Base-by-base conservation (phyloP, 2,888 invertebrate species). In the Seira sanloemensis region DNA sequence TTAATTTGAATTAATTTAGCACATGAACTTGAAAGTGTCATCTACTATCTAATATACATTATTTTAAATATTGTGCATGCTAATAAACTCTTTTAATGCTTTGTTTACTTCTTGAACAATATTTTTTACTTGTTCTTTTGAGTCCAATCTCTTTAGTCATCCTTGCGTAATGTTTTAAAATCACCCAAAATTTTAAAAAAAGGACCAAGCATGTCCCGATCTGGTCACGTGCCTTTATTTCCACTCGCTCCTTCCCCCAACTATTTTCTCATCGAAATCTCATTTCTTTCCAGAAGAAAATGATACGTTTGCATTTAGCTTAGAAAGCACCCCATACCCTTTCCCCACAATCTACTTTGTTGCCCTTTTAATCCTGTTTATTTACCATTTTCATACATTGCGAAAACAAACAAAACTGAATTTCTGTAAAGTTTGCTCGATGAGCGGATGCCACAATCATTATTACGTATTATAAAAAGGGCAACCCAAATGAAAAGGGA, bases 291-390 rank as follows among this genome's bases (percentile, higher is more conserved):
- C 16, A 16, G 2, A 50, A 50, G 2, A 16, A 16, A 50, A 16
- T 50, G 16, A 18, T 37, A 12, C 50, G n/a, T n/a, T 1, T 7
- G n/a, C 1, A 50, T n/a, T n/a, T n/a, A n/a, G n/a, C n/a, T n/a
- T n/a, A n/a, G n/a, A n/a, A n/a, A n/a, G n/a, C n/a, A n/a, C n/a
- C n/a, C n/a, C n/a, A n/a, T n/a, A n/a, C n/a, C n/a, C n/a, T n/a
- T n/a, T n/a, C n/a, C n/a, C n/a, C n/a, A n/a, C n/a, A 50, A 50
- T 50, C 12, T 50, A 50, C n/a, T 50, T 50, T 46, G 27, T 75
- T 74, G 78, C 78, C 74, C 74, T 78, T 74, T 74, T 78, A 84
- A 84, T 84, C 78, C 54, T 78, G 82, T 83, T 77, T 83, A 78
- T 78, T 76, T 77, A 77, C 74, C 62, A 74, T 78, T 83, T 83